Evolutionary conservation across 2,113 vertebrate genomes (phyloP).

Genomic region (Sarotherodon lohbergeri): DNA sequence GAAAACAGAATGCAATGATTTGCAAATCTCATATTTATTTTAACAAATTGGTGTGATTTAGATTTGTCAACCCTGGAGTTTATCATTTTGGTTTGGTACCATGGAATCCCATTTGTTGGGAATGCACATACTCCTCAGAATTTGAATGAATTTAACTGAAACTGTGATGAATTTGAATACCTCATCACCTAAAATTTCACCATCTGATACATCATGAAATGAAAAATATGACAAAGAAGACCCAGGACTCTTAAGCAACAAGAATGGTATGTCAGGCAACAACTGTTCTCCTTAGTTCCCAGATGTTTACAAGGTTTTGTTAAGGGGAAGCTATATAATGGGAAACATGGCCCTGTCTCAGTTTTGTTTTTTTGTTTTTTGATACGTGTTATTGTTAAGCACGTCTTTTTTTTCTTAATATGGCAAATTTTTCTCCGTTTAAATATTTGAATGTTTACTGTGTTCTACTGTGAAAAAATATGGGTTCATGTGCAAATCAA

Average conservation of each 20-base stretch:
- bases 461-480: neutral
- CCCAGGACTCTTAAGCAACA: neutral
- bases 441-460: neutral
- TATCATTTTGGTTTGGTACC: neutral
- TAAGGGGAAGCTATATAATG: neutral
- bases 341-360: neutral
- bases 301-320: neutral
- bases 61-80: neutral
- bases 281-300: neutral
- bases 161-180: neutral
- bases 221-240: neutral
- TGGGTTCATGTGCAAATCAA: neutral
- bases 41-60: neutral
- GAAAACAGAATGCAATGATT: neutral
- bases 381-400: neutral
- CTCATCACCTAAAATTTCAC: neutral
- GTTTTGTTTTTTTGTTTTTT: neutral
- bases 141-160: neutral
- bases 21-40: neutral
- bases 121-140: neutral
- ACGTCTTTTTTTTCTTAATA: fast-evolving
- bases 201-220: neutral
- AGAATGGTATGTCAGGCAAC: neutral
- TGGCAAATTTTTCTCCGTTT: neutral
- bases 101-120: neutral